These are phyloP conservation scores for Reinhardtius hippoglossoides DNA, from an alignment of 2,113 vertebrate species.

Conservation along the genomic window DNA sequence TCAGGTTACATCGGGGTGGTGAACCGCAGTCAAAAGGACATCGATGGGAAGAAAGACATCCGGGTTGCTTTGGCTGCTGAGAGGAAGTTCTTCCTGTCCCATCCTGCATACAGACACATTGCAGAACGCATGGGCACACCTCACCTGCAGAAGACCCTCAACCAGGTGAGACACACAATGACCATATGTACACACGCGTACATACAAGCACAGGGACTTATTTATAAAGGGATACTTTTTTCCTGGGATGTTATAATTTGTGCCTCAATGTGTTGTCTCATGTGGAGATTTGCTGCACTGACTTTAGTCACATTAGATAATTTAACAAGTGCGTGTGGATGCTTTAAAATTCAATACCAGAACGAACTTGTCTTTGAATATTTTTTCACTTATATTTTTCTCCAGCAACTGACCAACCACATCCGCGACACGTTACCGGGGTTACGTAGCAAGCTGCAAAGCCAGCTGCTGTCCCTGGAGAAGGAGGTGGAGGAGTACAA, in stretches of 20 bases:
- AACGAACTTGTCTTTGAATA: neutral
- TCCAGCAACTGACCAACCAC: conserved; percentile 97
- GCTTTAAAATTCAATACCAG: neutral
- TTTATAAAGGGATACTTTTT: too few species aligned
- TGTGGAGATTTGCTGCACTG: neutral
- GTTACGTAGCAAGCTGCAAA: conserved; percentile 94
- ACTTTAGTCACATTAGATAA: neutral
- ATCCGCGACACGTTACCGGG: conserved; percentile 93
- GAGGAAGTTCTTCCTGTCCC: conserved; percentile 96
- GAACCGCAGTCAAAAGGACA: conserved; percentile 98
- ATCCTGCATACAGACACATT: conserved; percentile 93
- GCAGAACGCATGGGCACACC: conserved; percentile 97
- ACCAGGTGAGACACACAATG: conserved; percentile 85
- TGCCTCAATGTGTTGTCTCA: neutral
- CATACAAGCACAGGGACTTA: neutral
- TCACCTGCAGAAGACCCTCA: conserved; percentile 91
- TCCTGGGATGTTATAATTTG: too few species aligned
- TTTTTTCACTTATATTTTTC: neutral
- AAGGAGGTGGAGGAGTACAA: conserved; percentile 98
- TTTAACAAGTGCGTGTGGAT: neutral
- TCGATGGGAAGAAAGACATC: conserved; percentile 96
- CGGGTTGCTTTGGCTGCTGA: conserved; percentile 89
- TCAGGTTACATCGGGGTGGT: conserved; percentile 96
- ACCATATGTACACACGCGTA: too few species aligned
- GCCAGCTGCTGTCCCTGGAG: conserved; percentile 93